Evolutionary conservation across 2,113 vertebrate genomes (phyloP).

Genomic region (Trochalopteron elliotii): DNA sequence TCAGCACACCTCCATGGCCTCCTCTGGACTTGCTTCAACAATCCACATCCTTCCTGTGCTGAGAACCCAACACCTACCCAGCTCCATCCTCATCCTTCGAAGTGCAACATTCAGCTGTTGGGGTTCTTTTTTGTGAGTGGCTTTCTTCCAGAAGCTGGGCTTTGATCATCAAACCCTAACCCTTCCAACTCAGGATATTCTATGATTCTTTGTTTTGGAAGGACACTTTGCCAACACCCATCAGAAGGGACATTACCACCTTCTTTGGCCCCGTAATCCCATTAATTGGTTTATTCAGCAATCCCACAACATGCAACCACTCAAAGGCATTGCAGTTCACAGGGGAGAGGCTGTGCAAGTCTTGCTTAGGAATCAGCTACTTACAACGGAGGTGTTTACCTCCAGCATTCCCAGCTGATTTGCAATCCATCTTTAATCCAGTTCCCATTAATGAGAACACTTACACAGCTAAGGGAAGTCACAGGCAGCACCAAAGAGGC

Average conservation of each 20-base stretch:
- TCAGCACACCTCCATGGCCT: fast-evolving
- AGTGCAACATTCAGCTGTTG: background rate
- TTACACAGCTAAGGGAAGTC: background rate
- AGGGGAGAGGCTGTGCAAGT: background rate
- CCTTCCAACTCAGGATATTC: background rate
- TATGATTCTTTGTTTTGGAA: background rate
- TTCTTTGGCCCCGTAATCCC: background rate
- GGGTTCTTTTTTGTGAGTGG: fast-evolving
- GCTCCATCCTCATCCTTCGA: background rate
- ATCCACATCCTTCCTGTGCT: background rate
- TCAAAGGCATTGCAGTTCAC: fast-evolving
- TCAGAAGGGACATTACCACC: background rate
- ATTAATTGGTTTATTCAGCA: background rate
- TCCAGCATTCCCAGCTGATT: background rate
- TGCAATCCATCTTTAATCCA: background rate
- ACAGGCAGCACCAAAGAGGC: background rate
- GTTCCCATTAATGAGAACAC: background rate
- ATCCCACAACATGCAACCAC: background rate
- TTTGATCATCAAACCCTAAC: too few relatives aligned
- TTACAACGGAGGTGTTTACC: fast-evolving
- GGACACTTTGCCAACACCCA: fast-evolving
- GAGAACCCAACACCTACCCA: background rate
- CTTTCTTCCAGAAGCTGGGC: background rate
- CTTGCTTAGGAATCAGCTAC: background rate
- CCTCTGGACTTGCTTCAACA: background rate